A percentile compares a stretch with the other conserved stretches of the same genome.
phyloP scores from a whole-genome alignment of 2,113 vertebrate genomes.

The Oophaga pumilio region DNA sequence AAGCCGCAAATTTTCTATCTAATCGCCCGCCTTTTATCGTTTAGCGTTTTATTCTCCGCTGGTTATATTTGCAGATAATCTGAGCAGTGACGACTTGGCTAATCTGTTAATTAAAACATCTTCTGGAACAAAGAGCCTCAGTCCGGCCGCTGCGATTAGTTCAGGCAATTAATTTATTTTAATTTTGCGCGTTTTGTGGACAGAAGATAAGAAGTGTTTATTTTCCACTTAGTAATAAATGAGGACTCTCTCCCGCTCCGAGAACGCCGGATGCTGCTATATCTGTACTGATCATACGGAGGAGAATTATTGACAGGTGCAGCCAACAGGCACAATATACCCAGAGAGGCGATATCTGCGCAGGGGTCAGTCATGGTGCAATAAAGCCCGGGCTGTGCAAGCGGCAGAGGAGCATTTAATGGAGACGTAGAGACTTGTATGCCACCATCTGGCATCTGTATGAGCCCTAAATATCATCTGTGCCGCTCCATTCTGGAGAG shows the following conservation, averaged over 20 bases:
- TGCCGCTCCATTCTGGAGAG: too few relatives aligned
- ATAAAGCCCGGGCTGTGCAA: too few relatives aligned
- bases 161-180: conserved; percentile 18
- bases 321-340: too few relatives aligned
- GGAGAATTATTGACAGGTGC: neutral
- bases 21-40: too few relatives aligned
- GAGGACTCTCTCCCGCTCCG: neutral
- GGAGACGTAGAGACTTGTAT: too few relatives aligned
- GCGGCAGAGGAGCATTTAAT: too few relatives aligned
- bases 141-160: neutral
- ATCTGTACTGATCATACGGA: neutral
- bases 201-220: conserved; percentile 48
- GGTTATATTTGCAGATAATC: neutral
- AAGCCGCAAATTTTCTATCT: too few relatives aligned
- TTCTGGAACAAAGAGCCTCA: conserved; percentile 13
- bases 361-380: too few relatives aligned
- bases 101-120: conserved; percentile 19
- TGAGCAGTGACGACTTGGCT: neutral
- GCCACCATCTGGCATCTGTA: too few relatives aligned
- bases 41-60: neutral
- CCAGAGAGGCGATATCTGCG: too few relatives aligned
- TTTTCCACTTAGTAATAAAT: conserved; percentile 42
- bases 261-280: neutral
- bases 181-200: conserved; percentile 31
- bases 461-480: too few relatives aligned